Evolutionary conservation across 2,113 vertebrate genomes (phyloP).

Genomic region (Odontesthes bonariensis): DNA sequence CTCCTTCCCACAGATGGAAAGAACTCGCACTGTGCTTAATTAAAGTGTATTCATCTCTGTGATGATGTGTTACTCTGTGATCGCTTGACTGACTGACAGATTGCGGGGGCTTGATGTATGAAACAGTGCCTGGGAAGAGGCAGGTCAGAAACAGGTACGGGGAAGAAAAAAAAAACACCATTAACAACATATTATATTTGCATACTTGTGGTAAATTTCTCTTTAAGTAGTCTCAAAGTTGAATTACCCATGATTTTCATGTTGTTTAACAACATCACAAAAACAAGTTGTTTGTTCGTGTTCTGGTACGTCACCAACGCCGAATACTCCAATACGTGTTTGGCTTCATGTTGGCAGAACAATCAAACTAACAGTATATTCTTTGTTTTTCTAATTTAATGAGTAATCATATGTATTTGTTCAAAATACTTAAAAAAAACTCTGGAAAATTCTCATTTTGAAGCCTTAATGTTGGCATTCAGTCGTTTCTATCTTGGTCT

Average conservation of each 20-base stretch:
- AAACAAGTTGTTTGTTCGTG: background rate
- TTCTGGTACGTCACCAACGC: too few species aligned
- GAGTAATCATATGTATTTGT: too few species aligned
- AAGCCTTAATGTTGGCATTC: too few species aligned
- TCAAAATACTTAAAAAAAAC: too few species aligned
- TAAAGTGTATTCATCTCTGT: slow-evolving; percentile 64
- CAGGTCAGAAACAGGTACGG: slow-evolving; percentile 10
- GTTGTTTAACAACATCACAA: background rate
- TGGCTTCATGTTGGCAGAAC: background rate
- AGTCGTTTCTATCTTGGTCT: too few species aligned
- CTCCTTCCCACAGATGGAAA: slow-evolving; percentile 53
- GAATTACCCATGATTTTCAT: background rate
- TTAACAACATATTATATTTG: background rate
- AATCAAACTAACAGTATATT: background rate
- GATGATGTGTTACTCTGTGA: slow-evolving; percentile 57
- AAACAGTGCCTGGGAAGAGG: slow-evolving; percentile 19
- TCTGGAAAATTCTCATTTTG: too few species aligned
- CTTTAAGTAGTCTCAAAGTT: background rate
- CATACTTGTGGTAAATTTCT: background rate
- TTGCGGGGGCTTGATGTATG: slow-evolving; percentile 24
- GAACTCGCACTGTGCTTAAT: slow-evolving; percentile 54
- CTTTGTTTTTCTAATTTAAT: too few species aligned
- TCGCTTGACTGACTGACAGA: slow-evolving; percentile 42
- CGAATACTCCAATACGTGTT: background rate
- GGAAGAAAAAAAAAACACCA: background rate